Conservation (phyloP, 2,888 invertebrate species). For the Lithophane socia region DNA sequence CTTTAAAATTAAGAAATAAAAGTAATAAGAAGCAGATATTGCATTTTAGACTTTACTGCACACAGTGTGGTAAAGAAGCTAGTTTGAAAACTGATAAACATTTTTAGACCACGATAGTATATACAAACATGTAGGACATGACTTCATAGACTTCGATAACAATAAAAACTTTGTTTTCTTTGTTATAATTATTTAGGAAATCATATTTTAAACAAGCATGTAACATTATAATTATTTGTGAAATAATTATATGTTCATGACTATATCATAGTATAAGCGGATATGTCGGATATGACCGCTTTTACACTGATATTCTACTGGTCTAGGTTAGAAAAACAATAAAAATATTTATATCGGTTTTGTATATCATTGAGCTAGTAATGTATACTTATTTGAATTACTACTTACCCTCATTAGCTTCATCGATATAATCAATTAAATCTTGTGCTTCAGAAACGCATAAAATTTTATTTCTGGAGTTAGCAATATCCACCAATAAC, state of each 20-base stretch:
- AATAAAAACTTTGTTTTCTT: background rate
- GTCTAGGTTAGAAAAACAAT: background rate
- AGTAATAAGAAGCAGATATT: too few relatives aligned
- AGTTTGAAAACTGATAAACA: too few relatives aligned
- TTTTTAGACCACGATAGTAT: too few relatives aligned
- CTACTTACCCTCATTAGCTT: background rate
- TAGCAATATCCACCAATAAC: background rate
- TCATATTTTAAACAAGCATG: conserved; percentile 2
- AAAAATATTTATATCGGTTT: background rate
- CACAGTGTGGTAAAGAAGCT: too few relatives aligned
- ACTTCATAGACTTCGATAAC: conserved; percentile 7
- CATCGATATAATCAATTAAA: background rate
- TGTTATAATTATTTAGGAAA: background rate
- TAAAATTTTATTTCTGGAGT: background rate
- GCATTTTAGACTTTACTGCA: too few relatives aligned
- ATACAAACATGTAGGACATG: too few relatives aligned
- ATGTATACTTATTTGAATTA: conserved; percentile 1
- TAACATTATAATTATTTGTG: background rate
- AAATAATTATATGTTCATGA: background rate
- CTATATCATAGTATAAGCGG: conserved; percentile 11
- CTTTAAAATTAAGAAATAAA: too few relatives aligned
- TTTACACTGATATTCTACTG: background rate
- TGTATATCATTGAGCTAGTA: background rate
- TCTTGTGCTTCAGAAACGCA: background rate
- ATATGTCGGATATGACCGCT: conserved; percentile 17